A percentile compares a stretch with the other conserved stretches of the same genome.
phyloP scores from a whole-genome alignment of 1,140 invertebrate genomes.

The Lucilia sericata region DNA sequence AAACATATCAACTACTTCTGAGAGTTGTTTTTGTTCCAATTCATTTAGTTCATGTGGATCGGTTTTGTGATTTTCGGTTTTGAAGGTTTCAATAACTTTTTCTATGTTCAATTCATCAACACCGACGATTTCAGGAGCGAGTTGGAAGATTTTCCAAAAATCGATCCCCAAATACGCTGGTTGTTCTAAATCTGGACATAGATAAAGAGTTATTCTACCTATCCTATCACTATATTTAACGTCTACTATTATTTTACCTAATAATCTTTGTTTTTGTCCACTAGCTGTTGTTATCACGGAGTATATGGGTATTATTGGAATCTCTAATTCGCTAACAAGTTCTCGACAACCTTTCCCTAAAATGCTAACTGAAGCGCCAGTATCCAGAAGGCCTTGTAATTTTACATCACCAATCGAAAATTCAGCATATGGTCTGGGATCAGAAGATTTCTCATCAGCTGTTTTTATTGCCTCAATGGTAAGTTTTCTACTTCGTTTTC shows the following conservation, averaged over 20 bases:
- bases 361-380: not conserved
- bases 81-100: not conserved
- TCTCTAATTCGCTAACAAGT: not conserved
- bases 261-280: not conserved
- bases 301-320: too few relatives aligned
- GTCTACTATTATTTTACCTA: not conserved
- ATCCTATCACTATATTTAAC: not conserved
- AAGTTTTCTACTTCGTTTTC: not conserved
- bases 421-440: slow-evolving; percentile 2
- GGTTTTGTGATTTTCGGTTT: too few relatives aligned
- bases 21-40: not conserved
- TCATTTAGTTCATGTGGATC: too few relatives aligned
- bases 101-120: not conserved
- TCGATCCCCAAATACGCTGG: not conserved
- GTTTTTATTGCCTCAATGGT: not conserved
- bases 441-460: not conserved
- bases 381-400: not conserved
- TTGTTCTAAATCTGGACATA: not conserved
- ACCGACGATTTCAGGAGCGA: not conserved
- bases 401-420: not conserved
- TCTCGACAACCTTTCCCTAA: too few relatives aligned
- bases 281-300: not conserved
- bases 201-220: not conserved
- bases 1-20: not conserved
- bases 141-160: not conserved